phyloP scores from a whole-genome alignment of 2,113 vertebrate genomes.

The Psophia crepitans region DNA sequence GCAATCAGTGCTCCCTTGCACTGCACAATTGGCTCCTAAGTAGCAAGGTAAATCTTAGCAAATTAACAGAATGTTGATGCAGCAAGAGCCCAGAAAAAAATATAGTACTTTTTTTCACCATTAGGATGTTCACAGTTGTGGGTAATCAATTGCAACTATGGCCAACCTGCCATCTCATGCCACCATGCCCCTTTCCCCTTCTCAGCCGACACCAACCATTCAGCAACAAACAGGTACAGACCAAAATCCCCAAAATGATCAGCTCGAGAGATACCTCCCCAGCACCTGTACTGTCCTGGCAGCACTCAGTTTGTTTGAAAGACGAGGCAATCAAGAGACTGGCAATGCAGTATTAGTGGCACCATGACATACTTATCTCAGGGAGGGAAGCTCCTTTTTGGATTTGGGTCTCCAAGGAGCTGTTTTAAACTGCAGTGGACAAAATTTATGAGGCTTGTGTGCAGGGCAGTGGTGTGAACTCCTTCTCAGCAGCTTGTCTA shows the following conservation, averaged over 20 bases:
- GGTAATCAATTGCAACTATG: background rate
- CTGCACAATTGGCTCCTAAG: background rate
- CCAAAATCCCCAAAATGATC: background rate
- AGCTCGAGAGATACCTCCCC: background rate
- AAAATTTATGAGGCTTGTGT: background rate
- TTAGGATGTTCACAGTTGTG: background rate
- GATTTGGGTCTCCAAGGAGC: background rate
- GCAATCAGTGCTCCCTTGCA: background rate
- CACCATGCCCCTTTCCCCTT: background rate
- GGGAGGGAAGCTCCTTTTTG: background rate
- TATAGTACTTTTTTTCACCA: background rate
- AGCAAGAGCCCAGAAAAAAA: background rate
- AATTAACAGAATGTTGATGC: background rate
- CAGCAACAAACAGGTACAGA: background rate
- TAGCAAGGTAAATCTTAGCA: background rate
- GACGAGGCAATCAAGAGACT: background rate
- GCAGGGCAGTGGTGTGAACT: background rate
- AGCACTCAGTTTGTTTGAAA: background rate
- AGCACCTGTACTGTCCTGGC: background rate
- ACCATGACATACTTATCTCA: no score
- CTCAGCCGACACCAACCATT: rapidly evolving
- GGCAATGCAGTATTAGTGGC: background rate
- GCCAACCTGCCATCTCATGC: background rate
- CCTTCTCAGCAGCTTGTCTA: background rate
- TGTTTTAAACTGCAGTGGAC: background rate